Conservation (phyloP, 2,888 invertebrate species). For the Scaptomyza parva region DNA sequence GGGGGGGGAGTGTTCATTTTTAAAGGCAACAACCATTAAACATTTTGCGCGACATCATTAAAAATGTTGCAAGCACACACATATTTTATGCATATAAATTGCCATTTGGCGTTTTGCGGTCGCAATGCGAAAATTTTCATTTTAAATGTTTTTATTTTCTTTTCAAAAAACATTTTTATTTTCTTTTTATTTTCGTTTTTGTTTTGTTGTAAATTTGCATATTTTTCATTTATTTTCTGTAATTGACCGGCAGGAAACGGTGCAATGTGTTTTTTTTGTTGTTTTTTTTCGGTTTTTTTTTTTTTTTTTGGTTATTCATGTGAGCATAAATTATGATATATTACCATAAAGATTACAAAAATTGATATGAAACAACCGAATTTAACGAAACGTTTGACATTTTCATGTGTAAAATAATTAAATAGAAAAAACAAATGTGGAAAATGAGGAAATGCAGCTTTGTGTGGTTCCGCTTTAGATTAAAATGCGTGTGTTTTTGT, state of each 20-base stretch:
- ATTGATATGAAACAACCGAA: constrained; percentile 19
- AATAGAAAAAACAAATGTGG: neutral
- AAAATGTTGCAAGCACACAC: constrained; percentile 39
- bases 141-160: constrained; percentile 15
- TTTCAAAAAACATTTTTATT: constrained; percentile 7
- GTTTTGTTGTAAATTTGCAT: constrained; percentile 53
- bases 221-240: constrained; percentile 64
- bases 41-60: constrained; percentile 55
- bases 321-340: constrained; percentile 51
- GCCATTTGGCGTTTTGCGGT: constrained; percentile 68
- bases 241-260: constrained; percentile 61
- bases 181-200: constrained; percentile 3
- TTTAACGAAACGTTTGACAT: constrained; percentile 2
- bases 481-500: constrained; percentile 10
- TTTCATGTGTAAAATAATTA: neutral
- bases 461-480: constrained; percentile 36
- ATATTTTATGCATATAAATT: constrained; percentile 66
- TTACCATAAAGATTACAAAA: constrained; percentile 37
- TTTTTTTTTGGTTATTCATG: constrained; percentile 26
- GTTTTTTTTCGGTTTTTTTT: too few relatives aligned
- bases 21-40: constrained; percentile 40
- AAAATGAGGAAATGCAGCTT: constrained; percentile 4
- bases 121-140: constrained; percentile 34
- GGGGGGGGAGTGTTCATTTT: constrained; percentile 29
- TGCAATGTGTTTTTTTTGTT: constrained; percentile 13